A percentile compares a stretch with the other conserved stretches of the same genome.
Conservation (phyloP, 2,797 vertebrate species). For the Pseudopleuronectes americanus region DNA sequence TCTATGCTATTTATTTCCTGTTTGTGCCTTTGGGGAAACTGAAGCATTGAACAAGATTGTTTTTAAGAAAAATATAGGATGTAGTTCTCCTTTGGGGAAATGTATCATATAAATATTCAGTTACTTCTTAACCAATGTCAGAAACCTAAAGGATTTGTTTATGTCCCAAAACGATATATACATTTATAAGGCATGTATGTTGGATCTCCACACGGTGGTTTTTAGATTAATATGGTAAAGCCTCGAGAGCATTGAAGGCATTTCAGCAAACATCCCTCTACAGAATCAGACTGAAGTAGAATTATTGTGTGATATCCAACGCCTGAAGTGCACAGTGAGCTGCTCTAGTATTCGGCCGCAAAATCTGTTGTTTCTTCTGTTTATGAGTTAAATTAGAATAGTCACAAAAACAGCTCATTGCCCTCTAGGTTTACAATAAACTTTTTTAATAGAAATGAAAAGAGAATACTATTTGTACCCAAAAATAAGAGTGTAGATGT, state of each 20-base stretch:
- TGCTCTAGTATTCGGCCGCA: not conserved
- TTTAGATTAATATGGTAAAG: constrained; percentile 17
- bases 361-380: constrained; percentile 16
- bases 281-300: constrained; percentile 22
- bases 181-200: constrained; percentile 22
- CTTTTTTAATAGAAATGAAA: not conserved
- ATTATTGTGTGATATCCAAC: constrained; percentile 38
- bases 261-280: constrained; percentile 29
- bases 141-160: constrained; percentile 11
- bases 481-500: not conserved
- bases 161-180: constrained; percentile 2
- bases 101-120: constrained; percentile 9
- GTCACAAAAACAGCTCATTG: not conserved
- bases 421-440: not conserved
- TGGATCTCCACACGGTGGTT: constrained; percentile 49
- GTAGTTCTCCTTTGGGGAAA: not conserved
- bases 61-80: constrained; percentile 2
- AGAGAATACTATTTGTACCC: not conserved
- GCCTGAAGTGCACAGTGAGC: constrained; percentile 4
- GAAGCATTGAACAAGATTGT: constrained; percentile 2
- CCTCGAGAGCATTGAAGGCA: constrained; percentile 11
- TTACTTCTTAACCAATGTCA: not conserved
- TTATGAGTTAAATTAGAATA: constrained; percentile 14
- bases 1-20: constrained; percentile 36
- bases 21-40: constrained; percentile 10